phyloP scores from a whole-genome alignment of 2,888 invertebrate genomes.

The Bugula neritina region DNA sequence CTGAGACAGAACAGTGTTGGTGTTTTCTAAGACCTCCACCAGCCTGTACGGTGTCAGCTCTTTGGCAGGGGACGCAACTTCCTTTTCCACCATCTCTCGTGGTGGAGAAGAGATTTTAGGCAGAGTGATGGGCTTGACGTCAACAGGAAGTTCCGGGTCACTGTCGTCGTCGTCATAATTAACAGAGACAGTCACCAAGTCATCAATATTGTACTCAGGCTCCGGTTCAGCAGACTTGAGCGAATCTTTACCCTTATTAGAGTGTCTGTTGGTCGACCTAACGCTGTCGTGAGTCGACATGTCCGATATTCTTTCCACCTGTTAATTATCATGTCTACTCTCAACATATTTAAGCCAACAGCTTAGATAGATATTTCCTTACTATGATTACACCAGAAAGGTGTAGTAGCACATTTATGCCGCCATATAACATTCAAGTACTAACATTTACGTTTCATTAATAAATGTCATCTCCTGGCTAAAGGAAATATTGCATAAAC shows the following conservation, averaged over 20 bases:
- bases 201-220: neutral
- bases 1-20: neutral
- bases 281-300: neutral
- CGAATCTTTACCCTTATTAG: no score
- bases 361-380: neutral
- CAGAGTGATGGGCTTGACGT: neutral
- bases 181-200: neutral
- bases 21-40: neutral
- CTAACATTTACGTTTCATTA: no score
- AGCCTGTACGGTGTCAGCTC: neutral
- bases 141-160: conserved; percentile 1
- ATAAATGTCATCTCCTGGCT: no score
- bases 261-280: no score
- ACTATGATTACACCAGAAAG: no score
- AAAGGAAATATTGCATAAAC: no score
- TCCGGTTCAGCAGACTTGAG: neutral
- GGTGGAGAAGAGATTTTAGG: neutral
- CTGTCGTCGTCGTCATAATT: neutral
- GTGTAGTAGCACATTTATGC: no score
- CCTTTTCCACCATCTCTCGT: neutral
- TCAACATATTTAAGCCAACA: neutral
- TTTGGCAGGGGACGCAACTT: neutral
- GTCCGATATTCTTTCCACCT: neutral
- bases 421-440: no score
- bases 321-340: no score